Evolutionary conservation across 2,113 vertebrate genomes (phyloP).

Genomic region (Hyla sarda): DNA sequence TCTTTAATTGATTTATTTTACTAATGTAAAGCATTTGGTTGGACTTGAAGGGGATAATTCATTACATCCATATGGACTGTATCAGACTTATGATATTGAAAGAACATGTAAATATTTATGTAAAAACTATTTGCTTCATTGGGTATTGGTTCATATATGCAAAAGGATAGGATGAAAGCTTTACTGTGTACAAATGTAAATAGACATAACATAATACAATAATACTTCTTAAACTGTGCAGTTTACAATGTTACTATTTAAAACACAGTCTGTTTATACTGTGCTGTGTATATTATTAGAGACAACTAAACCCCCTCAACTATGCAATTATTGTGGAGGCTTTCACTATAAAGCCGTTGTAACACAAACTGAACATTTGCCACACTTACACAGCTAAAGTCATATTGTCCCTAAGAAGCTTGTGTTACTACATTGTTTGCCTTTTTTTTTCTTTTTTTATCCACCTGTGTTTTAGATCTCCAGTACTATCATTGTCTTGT

Average conservation of each 20-base stretch:
- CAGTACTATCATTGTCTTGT: background rate
- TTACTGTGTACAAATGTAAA: constrained; percentile 98
- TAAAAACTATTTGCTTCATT: constrained; percentile 80
- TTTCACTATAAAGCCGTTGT: constrained; percentile 82
- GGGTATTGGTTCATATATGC: constrained; percentile 97
- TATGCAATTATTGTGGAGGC: constrained; percentile 94
- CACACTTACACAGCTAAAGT: constrained; percentile 78
- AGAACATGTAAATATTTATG: constrained; percentile 85
- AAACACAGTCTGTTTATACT: constrained; percentile 71
- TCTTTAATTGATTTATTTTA: constrained; percentile 73
- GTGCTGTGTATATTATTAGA: constrained; percentile 80
- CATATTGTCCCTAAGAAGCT: constrained; percentile 87
- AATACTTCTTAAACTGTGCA: constrained; percentile 86
- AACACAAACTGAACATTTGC: constrained; percentile 83
- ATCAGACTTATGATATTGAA: constrained; percentile 69
- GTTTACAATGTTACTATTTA: constrained; percentile 82
- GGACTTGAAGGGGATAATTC: constrained; percentile 74
- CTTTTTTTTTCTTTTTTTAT: constrained; percentile 33
- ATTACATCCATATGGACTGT: constrained; percentile 64
- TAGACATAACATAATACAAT: constrained; percentile 84
- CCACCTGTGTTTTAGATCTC: background rate
- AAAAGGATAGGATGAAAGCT: constrained; percentile 98
- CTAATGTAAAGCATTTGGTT: constrained; percentile 72
- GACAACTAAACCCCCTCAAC: constrained; percentile 91
- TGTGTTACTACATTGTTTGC: constrained; percentile 40